phyloP scores from a whole-genome alignment of 1,140 invertebrate genomes.

The Caenorhabditis elegans region WBcel235 BX284604.4:13806501-13807000 shows the following conservation, averaged over 20 bases:
- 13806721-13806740: neutral
- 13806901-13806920: too few relatives aligned
- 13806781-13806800: neutral
- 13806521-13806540: constrained; percentile 18
- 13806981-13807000: too few relatives aligned
- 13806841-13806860: too few relatives aligned
- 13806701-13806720: neutral
- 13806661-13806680: too few relatives aligned
- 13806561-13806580: neutral
- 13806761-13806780: neutral
- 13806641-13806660: neutral
- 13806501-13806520: too few relatives aligned
- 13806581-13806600: neutral
- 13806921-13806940: too few relatives aligned
- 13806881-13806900: too few relatives aligned
- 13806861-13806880: too few relatives aligned
- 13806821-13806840: constrained; percentile 13
- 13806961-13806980: too few relatives aligned
- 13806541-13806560: constrained; percentile 2
- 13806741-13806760: neutral
- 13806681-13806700: neutral
- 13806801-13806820: neutral
- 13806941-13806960: too few relatives aligned
- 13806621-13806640: neutral
- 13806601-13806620: neutral